Conservation (phyloP, 2,113 vertebrate species). For the Vimba vimba region DNA sequence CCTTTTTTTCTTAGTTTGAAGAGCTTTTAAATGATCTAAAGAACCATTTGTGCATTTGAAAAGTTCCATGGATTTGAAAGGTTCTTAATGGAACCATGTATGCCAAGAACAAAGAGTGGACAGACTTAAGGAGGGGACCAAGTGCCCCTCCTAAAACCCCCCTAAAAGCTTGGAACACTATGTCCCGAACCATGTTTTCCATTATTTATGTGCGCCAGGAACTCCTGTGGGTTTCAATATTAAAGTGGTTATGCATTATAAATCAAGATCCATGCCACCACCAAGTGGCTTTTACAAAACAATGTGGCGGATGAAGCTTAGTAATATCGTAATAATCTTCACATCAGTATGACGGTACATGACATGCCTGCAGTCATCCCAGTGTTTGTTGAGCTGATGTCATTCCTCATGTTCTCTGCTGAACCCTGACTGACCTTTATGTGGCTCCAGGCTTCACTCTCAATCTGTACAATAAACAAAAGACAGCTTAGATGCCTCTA, state of each 20-base stretch:
- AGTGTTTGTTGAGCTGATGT: constrained; percentile 51
- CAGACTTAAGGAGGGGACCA: background rate
- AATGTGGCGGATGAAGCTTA: constrained; percentile 56
- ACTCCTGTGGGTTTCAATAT: constrained; percentile 56
- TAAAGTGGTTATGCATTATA: constrained; percentile 49
- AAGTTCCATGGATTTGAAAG: too few species aligned
- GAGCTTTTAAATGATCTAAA: too few species aligned
- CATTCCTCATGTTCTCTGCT: constrained; percentile 49
- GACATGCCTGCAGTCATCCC: constrained; percentile 58
- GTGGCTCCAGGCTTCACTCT: constrained; percentile 63
- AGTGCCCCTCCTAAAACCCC: background rate
- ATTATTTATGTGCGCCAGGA: constrained; percentile 50
- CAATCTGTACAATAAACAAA: constrained; percentile 65
- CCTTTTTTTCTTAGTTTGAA: too few species aligned
- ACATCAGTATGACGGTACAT: constrained; percentile 43
- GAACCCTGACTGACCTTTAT: constrained; percentile 71
- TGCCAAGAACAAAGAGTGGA: background rate
- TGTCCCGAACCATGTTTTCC: constrained; percentile 65
- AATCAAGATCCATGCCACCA: constrained; percentile 49
- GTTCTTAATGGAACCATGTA: background rate
- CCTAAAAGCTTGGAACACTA: constrained; percentile 60
- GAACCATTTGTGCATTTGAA: too few species aligned
- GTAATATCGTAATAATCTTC: constrained; percentile 57
- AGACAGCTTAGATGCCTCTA: constrained; percentile 51
- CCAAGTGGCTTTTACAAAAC: constrained; percentile 54